Percentiles rank a stretch among this genome's conserved stretches.
phyloP scores from a whole-genome alignment of 1,140 invertebrate species.

The Neodiprion fabricii region DNA sequence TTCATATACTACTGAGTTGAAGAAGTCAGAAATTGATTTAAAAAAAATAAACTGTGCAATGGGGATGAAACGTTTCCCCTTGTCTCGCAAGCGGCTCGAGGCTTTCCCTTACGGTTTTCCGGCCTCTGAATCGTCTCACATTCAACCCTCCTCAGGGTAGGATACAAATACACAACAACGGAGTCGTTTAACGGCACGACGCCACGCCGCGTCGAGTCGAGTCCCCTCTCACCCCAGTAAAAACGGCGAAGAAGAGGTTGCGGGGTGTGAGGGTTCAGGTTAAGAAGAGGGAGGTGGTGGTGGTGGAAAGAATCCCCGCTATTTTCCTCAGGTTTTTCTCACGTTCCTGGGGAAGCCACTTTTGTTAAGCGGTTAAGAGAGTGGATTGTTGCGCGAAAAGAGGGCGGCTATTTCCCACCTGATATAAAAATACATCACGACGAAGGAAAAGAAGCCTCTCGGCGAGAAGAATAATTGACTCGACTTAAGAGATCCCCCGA shows the following conservation, averaged over 20 bases:
- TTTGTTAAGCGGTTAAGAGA: slow-evolving; percentile 5
- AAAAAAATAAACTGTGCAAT: neutral
- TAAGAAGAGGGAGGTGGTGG: neutral
- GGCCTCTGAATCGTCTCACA: neutral
- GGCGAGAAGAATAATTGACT: slow-evolving; percentile 1
- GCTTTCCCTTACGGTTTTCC: neutral
- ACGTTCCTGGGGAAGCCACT: slow-evolving; percentile 3
- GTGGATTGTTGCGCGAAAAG: neutral
- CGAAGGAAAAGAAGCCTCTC: neutral
- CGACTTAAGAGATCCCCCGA: neutral
- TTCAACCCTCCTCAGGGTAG: neutral
- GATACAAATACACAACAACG: slow-evolving; percentile 7
- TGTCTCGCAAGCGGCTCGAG: neutral
- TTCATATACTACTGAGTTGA: neutral
- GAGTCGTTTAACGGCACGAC: slow-evolving; percentile 6
- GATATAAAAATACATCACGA: neutral
- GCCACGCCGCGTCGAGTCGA: neutral
- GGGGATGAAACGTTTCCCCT: neutral
- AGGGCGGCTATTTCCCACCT: neutral
- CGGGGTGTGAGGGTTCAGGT: neutral
- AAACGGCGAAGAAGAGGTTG: neutral
- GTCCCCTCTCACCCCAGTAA: neutral
- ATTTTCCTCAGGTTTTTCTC: slow-evolving; percentile 1
- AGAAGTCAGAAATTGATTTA: neutral
- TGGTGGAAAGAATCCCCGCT: neutral